A percentile compares a stretch with the other conserved stretches of the same genome.
Evolutionary conservation across 2,113 vertebrate genomes (phyloP).

Genomic region (Corythoichthys intestinalis): DNA sequence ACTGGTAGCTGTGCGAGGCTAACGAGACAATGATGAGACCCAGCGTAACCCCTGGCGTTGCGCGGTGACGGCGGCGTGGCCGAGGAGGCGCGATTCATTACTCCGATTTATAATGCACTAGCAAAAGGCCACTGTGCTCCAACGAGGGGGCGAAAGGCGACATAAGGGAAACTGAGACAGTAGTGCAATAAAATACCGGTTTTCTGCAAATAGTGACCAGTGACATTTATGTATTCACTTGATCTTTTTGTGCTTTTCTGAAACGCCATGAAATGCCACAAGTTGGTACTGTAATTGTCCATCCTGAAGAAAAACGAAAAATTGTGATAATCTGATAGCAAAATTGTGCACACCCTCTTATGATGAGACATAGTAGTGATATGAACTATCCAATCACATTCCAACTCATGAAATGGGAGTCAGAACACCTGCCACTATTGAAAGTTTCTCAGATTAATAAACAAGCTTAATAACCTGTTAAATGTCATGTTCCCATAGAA

Average conservation of each 20-base stretch:
- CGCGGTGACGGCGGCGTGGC: conserved; percentile 24
- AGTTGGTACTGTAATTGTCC: background rate
- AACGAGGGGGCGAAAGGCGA: background rate
- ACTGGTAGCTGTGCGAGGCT: conserved; percentile 40
- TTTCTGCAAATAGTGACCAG: conserved; percentile 31
- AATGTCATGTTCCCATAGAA: too few species aligned
- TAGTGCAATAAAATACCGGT: background rate
- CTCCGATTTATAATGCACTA: conserved; percentile 48
- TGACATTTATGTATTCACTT: conserved; percentile 16
- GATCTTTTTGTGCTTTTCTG: background rate
- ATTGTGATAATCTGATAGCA: too few species aligned
- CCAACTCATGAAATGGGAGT: too few species aligned
- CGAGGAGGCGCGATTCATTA: conserved; percentile 48
- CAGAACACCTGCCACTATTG: too few species aligned
- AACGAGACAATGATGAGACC: conserved; percentile 52
- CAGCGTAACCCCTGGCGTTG: conserved; percentile 26
- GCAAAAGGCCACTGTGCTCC: conserved; percentile 40
- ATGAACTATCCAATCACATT: too few species aligned
- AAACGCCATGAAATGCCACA: background rate
- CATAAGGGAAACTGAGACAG: conserved; percentile 20
- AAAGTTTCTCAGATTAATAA: too few species aligned
- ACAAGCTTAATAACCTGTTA: too few species aligned
- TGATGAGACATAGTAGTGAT: too few species aligned
- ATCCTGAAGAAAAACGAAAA: too few species aligned
- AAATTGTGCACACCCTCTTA: too few species aligned